Evolutionary conservation across 2,797 vertebrate species (phyloP).

Genomic region (Brachyrhaphis roseni): DNA sequence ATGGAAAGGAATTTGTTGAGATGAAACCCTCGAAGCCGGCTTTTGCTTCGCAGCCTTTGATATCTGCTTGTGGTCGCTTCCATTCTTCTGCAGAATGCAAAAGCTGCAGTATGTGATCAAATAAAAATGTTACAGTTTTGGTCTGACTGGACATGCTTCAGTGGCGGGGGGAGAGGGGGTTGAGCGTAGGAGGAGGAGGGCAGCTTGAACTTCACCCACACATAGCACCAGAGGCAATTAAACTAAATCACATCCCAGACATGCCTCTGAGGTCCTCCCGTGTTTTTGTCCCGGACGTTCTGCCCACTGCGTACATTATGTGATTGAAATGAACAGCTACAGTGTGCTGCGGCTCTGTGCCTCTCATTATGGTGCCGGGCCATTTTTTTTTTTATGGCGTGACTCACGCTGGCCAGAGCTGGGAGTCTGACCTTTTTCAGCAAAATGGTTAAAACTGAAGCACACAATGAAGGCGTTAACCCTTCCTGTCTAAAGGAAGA

Average conservation of each 20-base stretch:
- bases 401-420: constrained; percentile 65
- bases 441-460: constrained; percentile 15
- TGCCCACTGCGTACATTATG: constrained; percentile 65
- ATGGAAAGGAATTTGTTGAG: constrained; percentile 31
- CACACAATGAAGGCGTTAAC: constrained; percentile 16
- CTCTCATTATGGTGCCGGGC: constrained; percentile 68
- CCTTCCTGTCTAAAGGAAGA: constrained; percentile 41
- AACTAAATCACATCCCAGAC: constrained; percentile 56
- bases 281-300: constrained; percentile 60
- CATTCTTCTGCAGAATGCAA: constrained; percentile 23
- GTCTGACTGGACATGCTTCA: constrained; percentile 3
- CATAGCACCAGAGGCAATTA: constrained; percentile 61
- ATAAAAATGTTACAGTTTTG: constrained; percentile 17
- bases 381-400: constrained; percentile 57
- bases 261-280: constrained; percentile 49
- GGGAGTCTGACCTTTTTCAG: constrained; percentile 64
- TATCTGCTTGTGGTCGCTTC: constrained; percentile 4
- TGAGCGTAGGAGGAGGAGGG: background rate
- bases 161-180: constrained; percentile 1
- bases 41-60: constrained; percentile 6
- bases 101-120: background rate
- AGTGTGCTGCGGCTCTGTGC: constrained; percentile 42
- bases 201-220: constrained; percentile 40
- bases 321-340: constrained; percentile 62
- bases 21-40: background rate